These are phyloP conservation scores for Tychaedon coryphoeus DNA, from an alignment of 2,113 vertebrate genomes.

Conservation along the genomic window DNA sequence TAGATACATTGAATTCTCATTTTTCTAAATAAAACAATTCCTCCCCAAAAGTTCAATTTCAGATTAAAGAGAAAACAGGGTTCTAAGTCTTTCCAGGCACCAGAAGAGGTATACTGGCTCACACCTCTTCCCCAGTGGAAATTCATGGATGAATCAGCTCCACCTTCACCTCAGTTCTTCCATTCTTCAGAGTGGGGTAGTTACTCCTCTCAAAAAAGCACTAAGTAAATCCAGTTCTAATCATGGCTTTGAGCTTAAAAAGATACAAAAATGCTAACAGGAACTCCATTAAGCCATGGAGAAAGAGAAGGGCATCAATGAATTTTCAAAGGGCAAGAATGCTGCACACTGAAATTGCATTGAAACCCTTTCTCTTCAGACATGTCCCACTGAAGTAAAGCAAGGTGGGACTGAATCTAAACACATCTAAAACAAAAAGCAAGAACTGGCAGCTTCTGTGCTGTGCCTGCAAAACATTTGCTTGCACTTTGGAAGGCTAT, in stretches of 20 bases:
- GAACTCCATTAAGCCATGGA: not conserved
- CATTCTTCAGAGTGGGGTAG: not conserved
- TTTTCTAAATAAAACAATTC: not conserved
- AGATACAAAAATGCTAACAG: not conserved
- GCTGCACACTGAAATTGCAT: not conserved
- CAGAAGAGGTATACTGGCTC: not conserved
- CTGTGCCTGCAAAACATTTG: not conserved
- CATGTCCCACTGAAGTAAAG: not conserved
- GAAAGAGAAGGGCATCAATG: not conserved
- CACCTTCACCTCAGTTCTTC: not conserved
- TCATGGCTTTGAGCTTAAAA: not conserved
- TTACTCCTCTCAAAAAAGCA: not conserved
- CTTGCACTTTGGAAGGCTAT: not conserved
- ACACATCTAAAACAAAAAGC: not conserved
- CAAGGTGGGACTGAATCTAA: not conserved
- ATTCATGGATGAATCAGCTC: rapidly evolving
- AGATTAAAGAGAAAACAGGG: not conserved
- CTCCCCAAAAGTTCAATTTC: not conserved
- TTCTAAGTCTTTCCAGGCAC: not conserved
- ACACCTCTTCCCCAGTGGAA: not conserved
- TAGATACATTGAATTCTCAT: not conserved
- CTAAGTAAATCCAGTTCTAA: not conserved
- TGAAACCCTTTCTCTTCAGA: not conserved
- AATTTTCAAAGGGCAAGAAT: not conserved
- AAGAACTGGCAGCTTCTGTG: not conserved